Base-by-base conservation (phyloP, 37 sponge, comb jelly and placozoan species). In the Amphimedon queenslandica region DNA sequence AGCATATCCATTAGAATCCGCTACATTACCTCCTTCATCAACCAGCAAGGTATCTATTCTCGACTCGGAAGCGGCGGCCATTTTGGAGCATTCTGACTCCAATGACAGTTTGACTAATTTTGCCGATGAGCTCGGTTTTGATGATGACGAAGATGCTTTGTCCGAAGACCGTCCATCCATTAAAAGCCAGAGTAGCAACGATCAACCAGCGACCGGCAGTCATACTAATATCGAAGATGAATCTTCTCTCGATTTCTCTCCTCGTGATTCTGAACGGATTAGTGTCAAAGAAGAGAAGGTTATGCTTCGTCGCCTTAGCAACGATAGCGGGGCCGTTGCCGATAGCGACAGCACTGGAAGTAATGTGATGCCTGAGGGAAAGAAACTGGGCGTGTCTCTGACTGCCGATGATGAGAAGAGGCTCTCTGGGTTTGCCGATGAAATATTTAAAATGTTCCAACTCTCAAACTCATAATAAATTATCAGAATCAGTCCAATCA, bases 141-240 rank as follows among this genome's bases (percentile, higher is more conserved):
- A 60, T 60, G 61, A 60, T n/a, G 61, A 60, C 5, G 61, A 60
- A n/a, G 51, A 47, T 18, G n/a, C n/a, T n/a, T n/a, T n/a, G n/a
- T 13, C 53, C 13, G 61, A 60, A n/a, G 61, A 11, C 21, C 5
- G 5, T 13, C 21, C 61, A 25, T 25, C 21, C 5, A n/a, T n/a
- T 25, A n/a, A n/a, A 25, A 60, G 61, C 28, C 61, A n/a, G 27
- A 25, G 61, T n/a, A 25, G 27, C 61, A 11, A 60, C 5, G 8
- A 8, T 18, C 53, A 18, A 47, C 27, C 27, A 11, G 23, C 61
- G 5, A 60, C 61, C 8, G 13, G 13, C 8, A 47, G 13, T 47
- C 53, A 47, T 18, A 47, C 53, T 47, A 8, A 18, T 47, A 13
- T 18, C 13, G 53, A 47, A 47, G 53, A 47, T 18, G n/a, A n/a